Evolutionary conservation across 1,140 invertebrate species (phyloP).

Genomic region (Drosophila grimshawi): DNA sequence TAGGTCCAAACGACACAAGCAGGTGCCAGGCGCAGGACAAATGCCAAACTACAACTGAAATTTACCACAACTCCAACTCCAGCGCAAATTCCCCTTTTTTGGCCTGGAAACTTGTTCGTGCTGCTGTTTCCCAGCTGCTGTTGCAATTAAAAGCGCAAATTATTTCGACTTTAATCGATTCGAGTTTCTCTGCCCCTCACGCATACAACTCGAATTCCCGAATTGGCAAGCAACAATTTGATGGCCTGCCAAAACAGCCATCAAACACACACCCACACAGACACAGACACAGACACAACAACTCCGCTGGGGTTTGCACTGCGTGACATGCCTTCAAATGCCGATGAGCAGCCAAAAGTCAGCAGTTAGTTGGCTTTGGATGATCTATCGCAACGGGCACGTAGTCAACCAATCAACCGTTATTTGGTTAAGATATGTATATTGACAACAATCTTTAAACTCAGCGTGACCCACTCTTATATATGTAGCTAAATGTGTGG

Average conservation of each 20-base stretch:
- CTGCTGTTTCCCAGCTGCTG: conserved; percentile 43
- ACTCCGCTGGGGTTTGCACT: conserved; percentile 41
- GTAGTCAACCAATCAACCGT: conserved; percentile 16
- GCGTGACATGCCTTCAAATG: conserved; percentile 50
- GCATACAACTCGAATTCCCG: conserved; percentile 52
- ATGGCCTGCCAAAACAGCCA: conserved; percentile 21
- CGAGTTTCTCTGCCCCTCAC: conserved; percentile 38
- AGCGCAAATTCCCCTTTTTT: neutral
- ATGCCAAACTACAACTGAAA: neutral
- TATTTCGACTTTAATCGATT: conserved; percentile 74
- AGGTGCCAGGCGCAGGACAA: conserved; percentile 31
- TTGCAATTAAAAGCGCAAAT: conserved; percentile 74
- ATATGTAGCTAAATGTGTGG: neutral
- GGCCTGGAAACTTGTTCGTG: conserved; percentile 13
- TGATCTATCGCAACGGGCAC: conserved; percentile 22
- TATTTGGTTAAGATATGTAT: conserved; percentile 11
- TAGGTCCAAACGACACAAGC: conserved; percentile 5
- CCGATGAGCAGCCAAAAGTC: conserved; percentile 24
- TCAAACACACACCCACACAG: neutral
- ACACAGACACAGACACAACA: conserved; percentile 8
- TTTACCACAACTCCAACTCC: neutral
- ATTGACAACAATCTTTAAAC: neutral
- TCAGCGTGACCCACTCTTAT: too few relatives aligned
- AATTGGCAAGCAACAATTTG: conserved; percentile 62
- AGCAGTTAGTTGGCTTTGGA: conserved; percentile 21